Base-by-base conservation (phyloP, 2,797 vertebrate genomes). In the Gastrophryne carolinensis region DNA sequence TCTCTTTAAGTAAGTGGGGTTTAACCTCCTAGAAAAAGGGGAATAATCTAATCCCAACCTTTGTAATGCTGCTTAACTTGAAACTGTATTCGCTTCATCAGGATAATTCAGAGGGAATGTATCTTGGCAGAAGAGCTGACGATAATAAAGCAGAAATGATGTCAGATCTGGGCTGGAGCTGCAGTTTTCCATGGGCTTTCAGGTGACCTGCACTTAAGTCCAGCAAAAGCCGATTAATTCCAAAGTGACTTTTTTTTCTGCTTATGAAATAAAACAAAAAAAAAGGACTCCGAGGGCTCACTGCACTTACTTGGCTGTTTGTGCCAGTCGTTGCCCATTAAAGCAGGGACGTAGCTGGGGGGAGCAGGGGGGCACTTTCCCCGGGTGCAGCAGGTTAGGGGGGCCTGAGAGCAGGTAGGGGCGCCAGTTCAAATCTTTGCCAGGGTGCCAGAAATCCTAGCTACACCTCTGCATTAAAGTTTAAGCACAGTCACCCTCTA, bases 71-170 rank as follows among this genome's bases (percentile, higher is more conserved):
- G 24, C 66, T 39, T 39, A 23, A 56, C 4, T 29, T 23, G 3
- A 8, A 34, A 30, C 49, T 26, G 23, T 5, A 24, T 56, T 15
- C 52, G 44, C 44, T 32, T 69, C 69, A 60, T 39, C 23, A 35
- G 52, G 56, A 62, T 37, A 24, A 49, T 50, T 6, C 39, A n/a
- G 5, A 26, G 34, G 35, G 4, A 49, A 54, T 73, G 65, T 73
- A 65, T 57, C 61, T 65, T 73, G 72, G 72, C 61, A 57, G 60
- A 41, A 19, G 11, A 32, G 5, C 30, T 57, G 23, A 24, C 47
- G 72, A 65, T 47, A 57, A 29, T 44, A 37, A 32, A 34, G 37
- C 3, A 50, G 19, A 26, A 53, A 39, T 39, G 35, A n/a, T 56
- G 61, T 32, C 41, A 73, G 26, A 27, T 56, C 50, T 73, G 52